These are phyloP conservation scores for Petrocephalus sullivani DNA, from an alignment of 2,797 vertebrate species.

Conservation along the genomic window DNA sequence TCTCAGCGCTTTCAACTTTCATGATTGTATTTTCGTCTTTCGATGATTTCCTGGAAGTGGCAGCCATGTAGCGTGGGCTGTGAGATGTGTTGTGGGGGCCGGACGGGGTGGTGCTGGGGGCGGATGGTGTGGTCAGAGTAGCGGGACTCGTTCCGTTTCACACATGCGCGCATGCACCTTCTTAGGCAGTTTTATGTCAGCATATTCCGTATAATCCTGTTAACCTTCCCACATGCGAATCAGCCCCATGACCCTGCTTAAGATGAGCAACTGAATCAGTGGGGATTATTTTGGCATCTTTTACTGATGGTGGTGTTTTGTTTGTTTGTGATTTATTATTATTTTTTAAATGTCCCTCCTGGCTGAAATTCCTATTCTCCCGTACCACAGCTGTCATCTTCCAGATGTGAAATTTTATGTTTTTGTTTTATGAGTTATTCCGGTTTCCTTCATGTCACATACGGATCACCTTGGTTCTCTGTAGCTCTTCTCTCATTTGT, in stretches of 20 bases:
- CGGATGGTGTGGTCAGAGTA: neutral
- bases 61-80: neutral
- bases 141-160: neutral
- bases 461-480: neutral
- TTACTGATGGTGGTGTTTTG: neutral
- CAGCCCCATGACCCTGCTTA: neutral
- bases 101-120: neutral
- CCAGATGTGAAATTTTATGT: neutral
- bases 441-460: neutral
- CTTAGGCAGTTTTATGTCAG: neutral
- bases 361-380: neutral
- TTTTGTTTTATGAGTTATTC: neutral
- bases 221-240: neutral
- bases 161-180: neutral
- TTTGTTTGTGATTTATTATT: neutral
- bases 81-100: neutral
- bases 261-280: neutral
- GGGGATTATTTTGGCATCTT: neutral
- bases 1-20: neutral
- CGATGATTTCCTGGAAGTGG: slow-evolving; percentile 10
- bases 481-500: neutral
- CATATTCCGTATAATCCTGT: neutral
- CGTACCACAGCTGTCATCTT: neutral
- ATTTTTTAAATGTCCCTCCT: neutral
- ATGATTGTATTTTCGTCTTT: slow-evolving; percentile 6